A percentile compares a stretch with the other conserved stretches of the same genome.
phyloP scores from a whole-genome alignment of 2,797 vertebrate genomes.

The Sphaeramia orbicularis region DNA sequence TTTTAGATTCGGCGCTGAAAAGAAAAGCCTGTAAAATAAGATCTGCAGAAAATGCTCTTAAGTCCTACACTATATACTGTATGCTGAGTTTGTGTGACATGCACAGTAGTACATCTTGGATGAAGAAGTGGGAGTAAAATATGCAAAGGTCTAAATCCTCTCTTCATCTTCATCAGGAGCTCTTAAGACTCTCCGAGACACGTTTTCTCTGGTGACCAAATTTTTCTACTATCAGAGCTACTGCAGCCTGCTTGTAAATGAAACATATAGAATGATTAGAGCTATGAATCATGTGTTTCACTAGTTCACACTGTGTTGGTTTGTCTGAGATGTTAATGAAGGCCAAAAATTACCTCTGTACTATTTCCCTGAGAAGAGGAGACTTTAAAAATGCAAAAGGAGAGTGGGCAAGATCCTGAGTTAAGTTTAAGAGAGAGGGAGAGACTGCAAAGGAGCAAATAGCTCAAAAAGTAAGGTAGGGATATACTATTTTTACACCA shows the following conservation, averaged over 20 bases:
- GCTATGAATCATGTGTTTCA: constrained; percentile 63
- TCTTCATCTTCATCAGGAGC: constrained; percentile 79
- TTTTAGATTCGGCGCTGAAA: constrained; percentile 34
- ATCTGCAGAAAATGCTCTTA: constrained; percentile 37
- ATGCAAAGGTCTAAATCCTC: constrained; percentile 74
- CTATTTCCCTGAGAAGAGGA: constrained; percentile 58
- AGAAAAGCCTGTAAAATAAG: constrained; percentile 38
- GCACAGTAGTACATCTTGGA: constrained; percentile 39
- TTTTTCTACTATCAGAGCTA: constrained; percentile 32
- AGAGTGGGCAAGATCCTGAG: constrained; percentile 28
- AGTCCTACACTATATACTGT: constrained; percentile 40
- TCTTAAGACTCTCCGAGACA: constrained; percentile 75
- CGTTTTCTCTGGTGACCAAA: constrained; percentile 70
- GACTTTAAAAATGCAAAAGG: constrained; percentile 57
- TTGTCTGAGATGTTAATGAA: constrained; percentile 67
- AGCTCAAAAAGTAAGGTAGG: constrained; percentile 21
- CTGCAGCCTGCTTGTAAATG: constrained; percentile 63
- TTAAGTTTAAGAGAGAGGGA: constrained; percentile 35
- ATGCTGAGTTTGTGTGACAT: constrained; percentile 49
- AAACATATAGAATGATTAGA: constrained; percentile 71
- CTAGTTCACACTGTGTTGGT: constrained; percentile 43
- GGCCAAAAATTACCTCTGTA: constrained; percentile 61
- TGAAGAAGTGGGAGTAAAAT: constrained; percentile 67
- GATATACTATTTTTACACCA: too few species aligned
- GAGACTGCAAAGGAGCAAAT: constrained; percentile 23